A percentile compares a stretch with the other conserved stretches of the same genome.
Evolutionary conservation across 2,797 vertebrate genomes (phyloP).

Genomic region (Setipinna tenuifilis): DNA sequence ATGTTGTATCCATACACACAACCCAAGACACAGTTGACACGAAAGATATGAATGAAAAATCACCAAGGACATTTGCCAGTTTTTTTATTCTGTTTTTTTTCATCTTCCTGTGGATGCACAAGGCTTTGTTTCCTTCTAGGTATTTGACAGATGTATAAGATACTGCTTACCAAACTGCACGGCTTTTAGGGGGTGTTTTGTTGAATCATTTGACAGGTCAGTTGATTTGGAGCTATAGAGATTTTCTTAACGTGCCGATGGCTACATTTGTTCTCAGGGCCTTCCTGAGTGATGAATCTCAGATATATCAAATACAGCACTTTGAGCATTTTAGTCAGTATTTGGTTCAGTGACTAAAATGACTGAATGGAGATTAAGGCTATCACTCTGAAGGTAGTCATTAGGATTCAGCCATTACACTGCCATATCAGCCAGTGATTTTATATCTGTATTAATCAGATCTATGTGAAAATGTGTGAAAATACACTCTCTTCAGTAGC

Average conservation of each 20-base stretch:
- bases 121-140: neutral
- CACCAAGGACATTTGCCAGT: neutral
- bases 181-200: neutral
- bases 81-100: neutral
- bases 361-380: neutral
- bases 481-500: neutral
- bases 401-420: neutral
- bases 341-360: neutral
- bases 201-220: neutral
- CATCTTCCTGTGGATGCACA: neutral
- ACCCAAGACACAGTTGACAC: neutral
- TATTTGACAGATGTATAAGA: neutral
- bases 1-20: neutral
- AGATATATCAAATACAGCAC: neutral
- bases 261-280: neutral
- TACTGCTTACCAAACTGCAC: neutral
- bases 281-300: neutral
- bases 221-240: neutral
- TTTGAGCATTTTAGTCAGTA: neutral
- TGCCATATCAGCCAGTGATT: neutral
- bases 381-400: neutral
- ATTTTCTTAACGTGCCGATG: neutral
- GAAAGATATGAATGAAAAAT: neutral
- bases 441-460: neutral
- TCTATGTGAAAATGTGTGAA: neutral